Evolutionary conservation across 2,113 vertebrate genomes (phyloP).

Genomic region (Dendropsophus ebraccatus): DNA sequence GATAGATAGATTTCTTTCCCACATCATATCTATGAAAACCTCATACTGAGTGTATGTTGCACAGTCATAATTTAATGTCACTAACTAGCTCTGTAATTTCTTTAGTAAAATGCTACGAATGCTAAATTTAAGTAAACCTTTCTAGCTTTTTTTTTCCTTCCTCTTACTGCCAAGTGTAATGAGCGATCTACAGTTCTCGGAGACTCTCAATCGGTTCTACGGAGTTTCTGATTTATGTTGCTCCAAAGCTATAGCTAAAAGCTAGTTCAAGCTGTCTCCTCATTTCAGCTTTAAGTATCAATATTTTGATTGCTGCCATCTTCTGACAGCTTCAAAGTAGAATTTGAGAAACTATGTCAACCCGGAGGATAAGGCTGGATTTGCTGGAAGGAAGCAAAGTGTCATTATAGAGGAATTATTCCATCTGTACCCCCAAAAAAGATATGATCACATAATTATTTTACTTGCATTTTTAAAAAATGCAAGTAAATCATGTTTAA

Average conservation of each 20-base stretch:
- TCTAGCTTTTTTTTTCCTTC: background rate
- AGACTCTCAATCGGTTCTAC: slow-evolving; percentile 35
- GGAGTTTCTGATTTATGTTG: background rate
- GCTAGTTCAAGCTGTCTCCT: slow-evolving; percentile 28
- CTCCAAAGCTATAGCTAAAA: slow-evolving; percentile 51
- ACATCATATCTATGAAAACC: background rate
- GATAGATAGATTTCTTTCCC: no score
- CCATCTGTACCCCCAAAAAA: slow-evolving; percentile 47
- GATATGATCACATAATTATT: slow-evolving; percentile 61
- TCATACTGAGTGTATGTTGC: background rate
- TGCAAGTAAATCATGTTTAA: slow-evolving; percentile 67
- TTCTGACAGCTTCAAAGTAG: slow-evolving; percentile 27
- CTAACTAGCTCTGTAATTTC: background rate
- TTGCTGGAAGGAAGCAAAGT: slow-evolving; percentile 6
- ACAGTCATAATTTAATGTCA: slow-evolving; percentile 13
- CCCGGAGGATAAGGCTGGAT: slow-evolving; percentile 11
- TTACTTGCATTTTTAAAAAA: slow-evolving; percentile 63
- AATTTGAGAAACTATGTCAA: slow-evolving; percentile 50
- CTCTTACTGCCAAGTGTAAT: slow-evolving; percentile 41
- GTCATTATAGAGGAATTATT: slow-evolving; percentile 54
- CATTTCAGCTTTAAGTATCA: slow-evolving; percentile 33
- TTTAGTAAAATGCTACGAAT: background rate
- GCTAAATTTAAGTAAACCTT: slow-evolving; percentile 17
- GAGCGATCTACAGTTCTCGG: slow-evolving; percentile 38
- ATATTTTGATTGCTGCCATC: slow-evolving; percentile 53